Base-by-base conservation (phyloP, 2,113 vertebrate species). In the Limanda limanda region DNA sequence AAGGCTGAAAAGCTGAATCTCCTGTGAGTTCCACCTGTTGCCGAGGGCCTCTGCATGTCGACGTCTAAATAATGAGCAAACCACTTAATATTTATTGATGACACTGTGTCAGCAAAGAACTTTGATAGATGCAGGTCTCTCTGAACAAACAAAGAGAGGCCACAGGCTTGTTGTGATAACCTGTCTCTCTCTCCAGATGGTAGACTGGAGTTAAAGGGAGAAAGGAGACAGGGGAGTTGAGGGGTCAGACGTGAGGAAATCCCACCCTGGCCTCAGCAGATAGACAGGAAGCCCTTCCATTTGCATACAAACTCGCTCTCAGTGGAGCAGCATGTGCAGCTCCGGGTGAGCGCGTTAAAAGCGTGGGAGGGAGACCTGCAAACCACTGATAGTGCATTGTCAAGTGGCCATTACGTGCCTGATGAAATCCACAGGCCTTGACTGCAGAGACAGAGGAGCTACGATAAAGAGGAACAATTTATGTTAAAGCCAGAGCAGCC, bases 191-290 rank as follows among this genome's bases (percentile, higher is more conserved):
- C 68, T 89, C 78, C 90, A 89, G 84, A 89, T 87, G 87, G 81
- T 57, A 79, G 82, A 73, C 65, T 73, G 71, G 59, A 57, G 65
- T 81, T 82, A 71, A 78, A 51, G 81, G 57, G 78, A 35, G 25
- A 68, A 42, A 31, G 68, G 80, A 85, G 87, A 71, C 75, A 82
- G 76, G 71, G 65, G 75, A 76, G 75, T n/a, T 6, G 54, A 66
- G 71, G 72, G 90, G 88, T 85, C 82, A 82, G 68, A 82, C 67
- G 13, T 88, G 88, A 93, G 90, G 90, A 94, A 91, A 86, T 90
- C 90, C 91, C 90, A 88, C 88, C 86, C 86, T 85, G 79, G 81
- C 66, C 80, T 65, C 77, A 27, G 66, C 65, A 85, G 86, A 89
- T 81, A 87, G 78, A 71, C 91, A 92, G 92, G 88, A 93, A 91